phyloP scores from a whole-genome alignment of 2,888 invertebrate species.

The Idaea aversata region DNA sequence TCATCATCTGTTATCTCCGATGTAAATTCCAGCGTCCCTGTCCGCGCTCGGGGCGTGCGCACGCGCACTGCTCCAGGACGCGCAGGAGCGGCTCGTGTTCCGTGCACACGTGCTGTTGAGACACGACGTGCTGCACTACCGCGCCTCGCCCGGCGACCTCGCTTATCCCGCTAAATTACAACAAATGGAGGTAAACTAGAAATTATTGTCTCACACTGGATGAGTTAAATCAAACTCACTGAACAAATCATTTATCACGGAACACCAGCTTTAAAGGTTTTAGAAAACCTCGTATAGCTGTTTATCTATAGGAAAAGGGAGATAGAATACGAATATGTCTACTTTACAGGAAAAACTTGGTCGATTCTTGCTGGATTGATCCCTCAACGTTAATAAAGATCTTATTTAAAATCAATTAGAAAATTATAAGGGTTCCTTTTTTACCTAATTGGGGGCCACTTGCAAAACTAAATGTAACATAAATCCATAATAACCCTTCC shows the following conservation, averaged over 20 bases:
- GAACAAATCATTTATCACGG: too few relatives aligned
- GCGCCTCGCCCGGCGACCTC: slow-evolving; percentile 96
- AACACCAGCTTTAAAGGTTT: too few relatives aligned
- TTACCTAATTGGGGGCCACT: too few relatives aligned
- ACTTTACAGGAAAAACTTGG: too few relatives aligned
- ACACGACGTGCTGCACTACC: slow-evolving; percentile 92
- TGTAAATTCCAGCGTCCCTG: slow-evolving; percentile 77
- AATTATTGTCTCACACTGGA: not conserved
- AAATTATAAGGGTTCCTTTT: too few relatives aligned
- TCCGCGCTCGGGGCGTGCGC: slow-evolving; percentile 88
- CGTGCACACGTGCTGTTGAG: slow-evolving; percentile 96
- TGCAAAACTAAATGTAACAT: not conserved
- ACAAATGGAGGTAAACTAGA: slow-evolving; percentile 92
- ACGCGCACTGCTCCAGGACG: slow-evolving; percentile 93
- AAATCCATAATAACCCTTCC: not conserved
- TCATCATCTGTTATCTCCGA: not conserved
- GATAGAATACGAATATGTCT: too few relatives aligned
- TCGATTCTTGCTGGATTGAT: too few relatives aligned
- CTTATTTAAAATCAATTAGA: too few relatives aligned
- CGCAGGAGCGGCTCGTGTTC: slow-evolving; percentile 97
- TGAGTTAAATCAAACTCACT: not conserved
- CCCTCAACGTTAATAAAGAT: too few relatives aligned
- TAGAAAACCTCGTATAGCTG: not conserved
- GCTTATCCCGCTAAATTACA: slow-evolving; percentile 98
- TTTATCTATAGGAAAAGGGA: not conserved